phyloP scores from a whole-genome alignment of 2,888 invertebrate genomes.

The Heteromyza rotundicornis region DNA sequence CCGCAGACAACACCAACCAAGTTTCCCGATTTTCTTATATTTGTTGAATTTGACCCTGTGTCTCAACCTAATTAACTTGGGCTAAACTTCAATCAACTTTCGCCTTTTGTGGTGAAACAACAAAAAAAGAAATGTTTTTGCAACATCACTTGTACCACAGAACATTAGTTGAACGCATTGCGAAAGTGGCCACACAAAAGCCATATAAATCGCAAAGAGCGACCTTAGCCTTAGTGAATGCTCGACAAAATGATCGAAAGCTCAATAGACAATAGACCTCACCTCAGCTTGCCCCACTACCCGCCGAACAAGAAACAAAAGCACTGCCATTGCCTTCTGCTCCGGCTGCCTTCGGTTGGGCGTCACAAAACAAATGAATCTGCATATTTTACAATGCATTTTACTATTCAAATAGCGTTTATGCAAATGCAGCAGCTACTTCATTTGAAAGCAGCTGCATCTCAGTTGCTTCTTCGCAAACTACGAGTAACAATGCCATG shows the following conservation, averaged over 20 bases:
- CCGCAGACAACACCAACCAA: too few relatives aligned
- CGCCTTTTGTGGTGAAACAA: too few relatives aligned
- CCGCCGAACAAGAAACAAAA: neutral
- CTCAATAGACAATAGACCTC: neutral
- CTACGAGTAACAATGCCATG: slow-evolving; percentile 26
- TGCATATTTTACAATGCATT: slow-evolving; percentile 16
- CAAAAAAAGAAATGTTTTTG: too few relatives aligned
- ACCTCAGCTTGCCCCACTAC: neutral
- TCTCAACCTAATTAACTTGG: too few relatives aligned
- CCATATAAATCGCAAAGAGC: neutral
- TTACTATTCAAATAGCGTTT: slow-evolving; percentile 20
- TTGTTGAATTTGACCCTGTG: too few relatives aligned
- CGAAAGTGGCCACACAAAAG: too few relatives aligned
- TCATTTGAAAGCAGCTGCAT: slow-evolving; percentile 10
- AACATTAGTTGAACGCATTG: too few relatives aligned
- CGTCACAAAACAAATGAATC: slow-evolving; percentile 11
- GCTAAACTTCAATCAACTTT: too few relatives aligned
- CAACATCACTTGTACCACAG: too few relatives aligned
- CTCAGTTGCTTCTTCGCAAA: slow-evolving; percentile 17
- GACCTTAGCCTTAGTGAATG: neutral
- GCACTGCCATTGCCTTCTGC: neutral
- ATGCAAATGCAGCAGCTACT: slow-evolving; percentile 17
- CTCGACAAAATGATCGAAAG: neutral
- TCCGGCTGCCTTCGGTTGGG: neutral
- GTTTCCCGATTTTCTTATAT: too few relatives aligned